These are phyloP conservation scores for Poeciliopsis paucimaculata DNA, from an alignment of 2,797 vertebrate species.

Conservation along the genomic window DNA sequence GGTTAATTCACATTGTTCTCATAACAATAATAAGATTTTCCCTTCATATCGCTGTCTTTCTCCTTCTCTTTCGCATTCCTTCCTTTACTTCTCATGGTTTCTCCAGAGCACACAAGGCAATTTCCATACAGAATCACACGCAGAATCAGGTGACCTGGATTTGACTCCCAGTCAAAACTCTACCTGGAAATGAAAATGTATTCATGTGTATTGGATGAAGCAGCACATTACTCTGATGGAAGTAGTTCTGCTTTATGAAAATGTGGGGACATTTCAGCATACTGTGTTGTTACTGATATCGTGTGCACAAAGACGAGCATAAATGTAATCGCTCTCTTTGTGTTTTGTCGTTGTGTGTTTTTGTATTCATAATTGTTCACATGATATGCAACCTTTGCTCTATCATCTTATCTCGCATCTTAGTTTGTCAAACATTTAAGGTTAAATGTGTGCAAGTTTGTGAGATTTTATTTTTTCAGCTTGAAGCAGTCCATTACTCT, in stretches of 20 bases:
- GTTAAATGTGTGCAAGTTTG: background rate
- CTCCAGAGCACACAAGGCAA: slow-evolving; percentile 72
- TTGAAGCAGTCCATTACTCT: background rate
- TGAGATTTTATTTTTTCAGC: background rate
- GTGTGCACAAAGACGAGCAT: slow-evolving; percentile 39
- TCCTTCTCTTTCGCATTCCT: slow-evolving; percentile 5
- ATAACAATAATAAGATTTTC: slow-evolving; percentile 70
- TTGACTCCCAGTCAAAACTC: slow-evolving; percentile 76
- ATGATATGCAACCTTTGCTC: background rate
- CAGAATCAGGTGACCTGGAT: slow-evolving; percentile 80
- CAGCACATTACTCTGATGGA: slow-evolving; percentile 57
- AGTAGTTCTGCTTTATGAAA: slow-evolving; percentile 57
- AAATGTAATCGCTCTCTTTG: slow-evolving; percentile 38
- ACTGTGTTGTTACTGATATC: slow-evolving; percentile 52
- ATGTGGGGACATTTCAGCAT: slow-evolving; percentile 26
- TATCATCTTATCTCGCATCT: background rate
- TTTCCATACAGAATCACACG: slow-evolving; percentile 82
- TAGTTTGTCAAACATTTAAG: background rate
- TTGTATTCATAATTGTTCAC: slow-evolving; percentile 36
- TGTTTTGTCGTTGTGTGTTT: slow-evolving; percentile 15
- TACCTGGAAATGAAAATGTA: slow-evolving; percentile 70
- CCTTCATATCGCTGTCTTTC: slow-evolving; percentile 10
- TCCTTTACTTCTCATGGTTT: slow-evolving; percentile 67
- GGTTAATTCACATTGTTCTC: slow-evolving; percentile 70
- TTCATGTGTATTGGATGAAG: slow-evolving; percentile 69